Evolutionary conservation across 2,797 vertebrate genomes (phyloP), one percentile per base, ranked within the genome.

Genomic region (Danio jaintianensis): DNA sequence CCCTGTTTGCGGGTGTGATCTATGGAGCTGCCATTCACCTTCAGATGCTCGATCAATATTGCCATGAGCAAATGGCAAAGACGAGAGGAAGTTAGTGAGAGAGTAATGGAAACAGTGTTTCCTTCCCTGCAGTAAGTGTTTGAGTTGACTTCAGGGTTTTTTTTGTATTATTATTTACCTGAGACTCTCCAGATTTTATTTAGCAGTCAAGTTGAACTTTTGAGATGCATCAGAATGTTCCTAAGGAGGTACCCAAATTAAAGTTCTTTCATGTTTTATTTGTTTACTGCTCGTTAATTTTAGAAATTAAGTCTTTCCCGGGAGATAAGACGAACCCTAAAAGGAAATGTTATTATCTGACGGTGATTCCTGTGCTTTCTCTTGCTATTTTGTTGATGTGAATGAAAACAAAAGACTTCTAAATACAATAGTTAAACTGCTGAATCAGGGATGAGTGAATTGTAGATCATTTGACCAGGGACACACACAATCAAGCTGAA

Each of bases 41-140:
- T 78, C 64, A 69, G 64, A 20, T 59, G 42, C 64, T 78, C 42
- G 58, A 69, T 78, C 53, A 59, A 69, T 69, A 59, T 50, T 18
- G 43, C 75, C 53, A 68, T 48, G 43, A 58, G 75, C 22, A 56
- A 67, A 74, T 50, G 47, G 48, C 18, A 16, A 62, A 29, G 38
- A 42, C 20, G 18, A 78, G 13, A 69, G 48, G 58, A 36, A 50
- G 45, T 48, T 12, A 55, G 55, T 38, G n/a, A 74, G 48, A 64
- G 22, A 38, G 42, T 47, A 15, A 75, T 61, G 29, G 42, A 68
- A 69, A 47, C 42, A 77, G 63, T 16, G 16, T 48, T 77, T 67
- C 16, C 64, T 59, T 48, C 29, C 16, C 53, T 48, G 22, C 53
- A 50, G 52, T 59, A 6, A 43, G 50, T 64, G 8, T 67, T 77